Conservation (phyloP, 2,113 vertebrate species). For the Crotalus tigris region DNA sequence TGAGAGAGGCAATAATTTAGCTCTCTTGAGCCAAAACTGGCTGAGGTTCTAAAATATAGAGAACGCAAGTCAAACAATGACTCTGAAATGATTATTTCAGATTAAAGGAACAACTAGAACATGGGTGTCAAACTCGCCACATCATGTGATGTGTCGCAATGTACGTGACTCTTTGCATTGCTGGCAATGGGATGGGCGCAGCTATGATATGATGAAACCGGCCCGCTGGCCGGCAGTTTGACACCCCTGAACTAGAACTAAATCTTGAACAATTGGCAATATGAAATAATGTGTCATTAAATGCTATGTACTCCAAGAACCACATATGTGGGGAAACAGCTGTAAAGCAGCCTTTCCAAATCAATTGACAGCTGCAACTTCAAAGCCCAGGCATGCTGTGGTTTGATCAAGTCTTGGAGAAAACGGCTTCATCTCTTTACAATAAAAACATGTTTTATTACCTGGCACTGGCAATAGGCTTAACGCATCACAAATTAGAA, state of each 20-base stretch:
- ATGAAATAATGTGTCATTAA: not conserved
- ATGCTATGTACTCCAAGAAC: not conserved
- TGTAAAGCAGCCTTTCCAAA: not conserved
- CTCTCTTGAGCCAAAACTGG: not conserved
- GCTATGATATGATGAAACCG: too few relatives aligned
- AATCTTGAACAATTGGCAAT: not conserved
- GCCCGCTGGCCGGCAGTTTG: too few relatives aligned
- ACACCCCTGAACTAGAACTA: not conserved
- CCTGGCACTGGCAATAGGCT: conserved; percentile 25
- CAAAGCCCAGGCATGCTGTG: not conserved
- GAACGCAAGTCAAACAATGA: not conserved
- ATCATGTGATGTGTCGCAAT: too few relatives aligned
- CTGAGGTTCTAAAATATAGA: not conserved
- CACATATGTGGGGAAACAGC: not conserved
- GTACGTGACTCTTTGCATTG: too few relatives aligned
- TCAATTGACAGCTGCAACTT: not conserved
- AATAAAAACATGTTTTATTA: conserved; percentile 35
- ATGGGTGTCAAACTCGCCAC: too few relatives aligned
- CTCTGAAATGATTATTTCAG: not conserved
- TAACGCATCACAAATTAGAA: conserved; percentile 25
- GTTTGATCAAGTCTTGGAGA: not conserved
- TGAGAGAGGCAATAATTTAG: not conserved
- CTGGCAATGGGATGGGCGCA: too few relatives aligned
- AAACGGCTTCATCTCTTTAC: not conserved
- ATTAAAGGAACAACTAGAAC: not conserved